Conservation (phyloP, 2,113 vertebrate species). For the Romanogobio albipinnatus region DNA sequence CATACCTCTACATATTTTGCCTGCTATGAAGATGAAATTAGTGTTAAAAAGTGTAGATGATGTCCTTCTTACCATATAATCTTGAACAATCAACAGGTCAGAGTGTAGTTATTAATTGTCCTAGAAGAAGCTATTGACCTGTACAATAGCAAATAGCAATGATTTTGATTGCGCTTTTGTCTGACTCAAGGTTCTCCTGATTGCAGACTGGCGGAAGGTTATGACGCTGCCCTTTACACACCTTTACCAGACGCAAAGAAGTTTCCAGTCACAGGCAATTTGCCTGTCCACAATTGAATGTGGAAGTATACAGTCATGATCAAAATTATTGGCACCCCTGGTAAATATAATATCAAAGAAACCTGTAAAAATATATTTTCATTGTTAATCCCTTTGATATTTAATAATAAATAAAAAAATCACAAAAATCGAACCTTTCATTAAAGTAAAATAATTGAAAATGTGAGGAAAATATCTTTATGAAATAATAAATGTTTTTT, state of each 20-base stretch:
- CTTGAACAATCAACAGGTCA: constrained; percentile 10
- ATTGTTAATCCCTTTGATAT: no score
- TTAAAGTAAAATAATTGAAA: no score
- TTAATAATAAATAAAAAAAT: no score
- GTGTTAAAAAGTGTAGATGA: neutral
- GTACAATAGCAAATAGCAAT: neutral
- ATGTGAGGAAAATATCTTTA: no score
- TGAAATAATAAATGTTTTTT: no score
- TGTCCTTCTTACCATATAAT: constrained; percentile 6
- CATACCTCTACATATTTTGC: neutral
- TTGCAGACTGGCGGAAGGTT: constrained; percentile 1
- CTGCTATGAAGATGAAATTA: constrained; percentile 5
- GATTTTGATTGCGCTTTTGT: constrained; percentile 24
- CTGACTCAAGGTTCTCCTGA: constrained; percentile 7
- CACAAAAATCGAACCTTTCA: no score
- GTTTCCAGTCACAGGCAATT: neutral
- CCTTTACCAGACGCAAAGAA: neutral
- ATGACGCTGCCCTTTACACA: neutral
- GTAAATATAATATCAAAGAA: no score
- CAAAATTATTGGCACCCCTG: no score
- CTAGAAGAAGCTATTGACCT: constrained; percentile 1
- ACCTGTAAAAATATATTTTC: no score
- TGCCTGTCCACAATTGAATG: neutral
- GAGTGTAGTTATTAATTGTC: constrained; percentile 14
- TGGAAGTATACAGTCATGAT: no score